These are phyloP conservation scores for Crematogaster levior DNA, from an alignment of 2,888 invertebrate species.

Conservation along the genomic window DNA sequence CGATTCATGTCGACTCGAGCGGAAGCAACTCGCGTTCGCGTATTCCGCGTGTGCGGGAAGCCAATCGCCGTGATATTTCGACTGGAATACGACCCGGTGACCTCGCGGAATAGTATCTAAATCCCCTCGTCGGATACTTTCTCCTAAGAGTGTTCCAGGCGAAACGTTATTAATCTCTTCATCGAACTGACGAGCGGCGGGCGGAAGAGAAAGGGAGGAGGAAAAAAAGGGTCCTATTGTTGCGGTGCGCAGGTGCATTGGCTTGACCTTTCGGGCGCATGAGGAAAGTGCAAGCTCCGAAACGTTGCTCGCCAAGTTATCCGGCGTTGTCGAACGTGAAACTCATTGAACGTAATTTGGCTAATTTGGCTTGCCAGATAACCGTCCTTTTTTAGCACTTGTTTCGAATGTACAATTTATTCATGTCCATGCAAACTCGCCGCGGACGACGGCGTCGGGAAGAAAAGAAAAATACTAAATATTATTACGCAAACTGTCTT, in stretches of 20 bases:
- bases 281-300: slow-evolving; percentile 12
- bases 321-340: not conserved
- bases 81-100: slow-evolving; percentile 39
- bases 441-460: not conserved
- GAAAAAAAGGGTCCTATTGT: slow-evolving; percentile 14
- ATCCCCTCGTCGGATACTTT: slow-evolving; percentile 63
- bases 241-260: slow-evolving; percentile 45
- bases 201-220: not conserved
- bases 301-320: slow-evolving; percentile 12
- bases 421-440: not conserved
- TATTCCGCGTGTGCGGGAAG: slow-evolving; percentile 14
- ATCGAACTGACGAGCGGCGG: slow-evolving; percentile 49
- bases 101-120: slow-evolving; percentile 54
- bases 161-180: slow-evolving; percentile 73
- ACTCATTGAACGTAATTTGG: not conserved
- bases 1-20: not conserved
- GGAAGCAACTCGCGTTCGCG: not conserved
- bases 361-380: not conserved
- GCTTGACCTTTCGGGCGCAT: slow-evolving; percentile 46
- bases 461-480: not conserved
- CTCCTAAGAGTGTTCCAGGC: slow-evolving; percentile 61
- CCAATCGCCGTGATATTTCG: slow-evolving; percentile 44
- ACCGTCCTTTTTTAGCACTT: not conserved
- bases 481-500: slow-evolving; percentile 17
- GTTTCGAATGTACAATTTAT: slow-evolving; percentile 4